A percentile compares a stretch with the other conserved stretches of the same genome.
These are phyloP conservation scores for Vanessa cardui DNA, from an alignment of 2,888 invertebrate genomes.

Conservation along the genomic window DNA sequence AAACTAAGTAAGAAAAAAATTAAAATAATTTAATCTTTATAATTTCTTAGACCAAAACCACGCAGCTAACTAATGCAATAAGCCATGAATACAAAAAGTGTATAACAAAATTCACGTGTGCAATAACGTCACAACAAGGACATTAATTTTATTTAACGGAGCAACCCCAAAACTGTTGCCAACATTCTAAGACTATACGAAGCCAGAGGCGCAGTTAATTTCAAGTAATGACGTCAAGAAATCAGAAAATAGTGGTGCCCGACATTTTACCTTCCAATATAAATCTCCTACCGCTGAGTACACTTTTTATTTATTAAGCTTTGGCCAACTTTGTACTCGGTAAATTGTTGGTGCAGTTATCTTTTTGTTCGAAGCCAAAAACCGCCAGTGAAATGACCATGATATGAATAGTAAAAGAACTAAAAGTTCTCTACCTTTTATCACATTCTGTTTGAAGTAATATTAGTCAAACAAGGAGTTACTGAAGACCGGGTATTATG, in stretches of 20 bases:
- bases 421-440: neutral
- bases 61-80: neutral
- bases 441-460: no score
- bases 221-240: conserved; percentile 32
- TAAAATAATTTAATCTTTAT: no score
- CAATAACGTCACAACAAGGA: conserved; percentile 32
- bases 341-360: conserved; percentile 24
- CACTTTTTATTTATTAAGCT: conserved; percentile 38
- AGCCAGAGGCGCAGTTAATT: conserved; percentile 39
- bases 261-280: conserved; percentile 35
- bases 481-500: no score
- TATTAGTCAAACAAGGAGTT: no score
- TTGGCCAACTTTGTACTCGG: conserved; percentile 25
- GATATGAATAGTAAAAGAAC: neutral
- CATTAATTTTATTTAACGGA: conserved; percentile 27
- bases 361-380: neutral
- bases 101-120: conserved; percentile 14
- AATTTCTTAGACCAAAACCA: no score
- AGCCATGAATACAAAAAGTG: neutral
- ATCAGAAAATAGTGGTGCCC: conserved; percentile 33
- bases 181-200: conserved; percentile 31
- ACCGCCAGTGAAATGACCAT: neutral
- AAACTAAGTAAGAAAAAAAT: no score
- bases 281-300: conserved; percentile 31
- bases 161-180: conserved; percentile 24